Percentiles rank a stretch among this genome's conserved stretches.
These are phyloP conservation scores for Drosophila jambulina DNA, from an alignment of 1,140 invertebrate species.

Conservation along the genomic window DNA sequence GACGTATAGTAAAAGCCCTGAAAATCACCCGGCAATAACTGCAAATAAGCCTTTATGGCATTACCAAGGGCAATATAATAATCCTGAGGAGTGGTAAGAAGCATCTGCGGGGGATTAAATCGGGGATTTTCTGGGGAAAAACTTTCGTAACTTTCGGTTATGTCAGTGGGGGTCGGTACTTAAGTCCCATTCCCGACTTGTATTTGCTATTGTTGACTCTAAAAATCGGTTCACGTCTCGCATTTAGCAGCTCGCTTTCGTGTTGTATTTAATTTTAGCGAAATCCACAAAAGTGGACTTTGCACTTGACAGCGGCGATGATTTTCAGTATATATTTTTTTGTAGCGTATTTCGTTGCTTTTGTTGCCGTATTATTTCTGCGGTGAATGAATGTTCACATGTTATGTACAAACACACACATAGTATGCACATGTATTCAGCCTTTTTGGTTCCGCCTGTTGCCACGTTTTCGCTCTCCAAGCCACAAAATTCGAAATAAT, in stretches of 20 bases:
- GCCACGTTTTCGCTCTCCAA: slow-evolving; percentile 72
- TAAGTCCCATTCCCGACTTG: slow-evolving; percentile 8
- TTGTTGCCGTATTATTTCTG: slow-evolving; percentile 43
- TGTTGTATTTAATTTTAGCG: slow-evolving; percentile 80
- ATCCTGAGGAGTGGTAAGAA: slow-evolving; percentile 1
- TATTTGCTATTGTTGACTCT: slow-evolving; percentile 34
- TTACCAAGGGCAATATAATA: slow-evolving; percentile 46
- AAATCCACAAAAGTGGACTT: slow-evolving; percentile 76
- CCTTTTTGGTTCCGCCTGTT: slow-evolving; percentile 54
- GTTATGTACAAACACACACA: slow-evolving; percentile 1
- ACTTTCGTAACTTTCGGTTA: slow-evolving; percentile 26
- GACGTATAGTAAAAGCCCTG: slow-evolving; percentile 20
- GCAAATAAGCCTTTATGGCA: slow-evolving; percentile 26
- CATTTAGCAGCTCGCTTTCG: slow-evolving; percentile 60
- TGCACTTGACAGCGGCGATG: slow-evolving; percentile 56
- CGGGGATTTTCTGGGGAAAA: not conserved
- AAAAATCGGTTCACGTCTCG: slow-evolving; percentile 68
- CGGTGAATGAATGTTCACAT: slow-evolving; percentile 66
- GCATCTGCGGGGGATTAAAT: slow-evolving; percentile 9
- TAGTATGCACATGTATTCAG: slow-evolving; percentile 1
- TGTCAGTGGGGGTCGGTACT: too few relatives aligned
- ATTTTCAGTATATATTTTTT: slow-evolving; percentile 33
- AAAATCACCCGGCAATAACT: slow-evolving; percentile 28
- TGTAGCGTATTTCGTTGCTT: slow-evolving; percentile 6
- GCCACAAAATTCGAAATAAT: slow-evolving; percentile 43